Conservation (phyloP, 2,888 invertebrate genomes). For the Drosophila infuscata region DNA sequence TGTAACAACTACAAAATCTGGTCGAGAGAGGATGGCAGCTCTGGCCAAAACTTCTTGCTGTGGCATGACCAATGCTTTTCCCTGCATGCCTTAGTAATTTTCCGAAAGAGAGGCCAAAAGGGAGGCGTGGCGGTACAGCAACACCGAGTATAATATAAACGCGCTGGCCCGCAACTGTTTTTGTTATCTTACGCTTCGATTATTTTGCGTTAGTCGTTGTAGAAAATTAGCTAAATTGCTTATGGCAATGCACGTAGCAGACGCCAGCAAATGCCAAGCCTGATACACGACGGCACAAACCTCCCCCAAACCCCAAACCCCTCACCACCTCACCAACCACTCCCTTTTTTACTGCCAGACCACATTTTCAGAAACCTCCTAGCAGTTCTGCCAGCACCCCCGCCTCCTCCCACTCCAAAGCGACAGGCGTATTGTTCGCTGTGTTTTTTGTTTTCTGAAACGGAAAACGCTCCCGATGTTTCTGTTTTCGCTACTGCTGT, state of each 20-base stretch:
- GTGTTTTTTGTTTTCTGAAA: conserved; percentile 27
- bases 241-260: conserved; percentile 80
- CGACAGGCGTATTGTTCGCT: conserved; percentile 42
- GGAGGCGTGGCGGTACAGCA: conserved; percentile 13
- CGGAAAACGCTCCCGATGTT: conserved; percentile 45
- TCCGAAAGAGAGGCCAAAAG: background rate
- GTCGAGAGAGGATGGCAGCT: conserved; percentile 7
- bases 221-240: conserved; percentile 81
- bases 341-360: background rate
- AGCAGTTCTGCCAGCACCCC: background rate
- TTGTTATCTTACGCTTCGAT: conserved; percentile 73
- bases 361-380: background rate
- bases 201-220: conserved; percentile 68
- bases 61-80: conserved; percentile 35
- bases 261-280: conserved; percentile 46
- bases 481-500: conserved; percentile 51
- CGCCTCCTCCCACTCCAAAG: background rate
- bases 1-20: conserved; percentile 33
- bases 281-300: background rate
- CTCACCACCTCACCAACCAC: background rate
- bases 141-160: background rate
- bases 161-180: conserved; percentile 43
- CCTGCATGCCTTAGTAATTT: background rate
- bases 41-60: conserved; percentile 18
- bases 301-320: too few species aligned